A percentile compares a stretch with the other conserved stretches of the same genome.
phyloP scores from a whole-genome alignment of 2,797 vertebrate species.

The Ambastaia sidthimunki region DNA sequence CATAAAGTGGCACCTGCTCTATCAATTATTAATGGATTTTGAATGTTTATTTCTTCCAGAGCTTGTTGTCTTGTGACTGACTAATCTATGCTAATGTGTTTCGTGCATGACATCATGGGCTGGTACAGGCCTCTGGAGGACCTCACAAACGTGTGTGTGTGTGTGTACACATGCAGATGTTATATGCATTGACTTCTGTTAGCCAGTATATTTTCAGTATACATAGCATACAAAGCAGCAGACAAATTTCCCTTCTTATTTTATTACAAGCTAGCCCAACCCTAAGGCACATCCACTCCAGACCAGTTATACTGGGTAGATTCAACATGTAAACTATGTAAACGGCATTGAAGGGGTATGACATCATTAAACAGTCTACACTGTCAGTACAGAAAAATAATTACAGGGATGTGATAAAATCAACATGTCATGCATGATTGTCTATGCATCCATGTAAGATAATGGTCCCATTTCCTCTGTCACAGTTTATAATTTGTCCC shows the following conservation, averaged over 20 bases:
- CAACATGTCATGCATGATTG: background rate
- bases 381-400: background rate
- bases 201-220: background rate
- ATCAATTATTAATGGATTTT: slow-evolving; percentile 29
- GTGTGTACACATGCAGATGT: background rate
- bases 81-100: slow-evolving; percentile 37
- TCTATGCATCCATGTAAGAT: background rate
- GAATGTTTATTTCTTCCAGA: slow-evolving; percentile 27
- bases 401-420: background rate
- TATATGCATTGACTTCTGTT: background rate
- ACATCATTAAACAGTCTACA: slow-evolving; percentile 25
- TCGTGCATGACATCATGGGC: slow-evolving; percentile 10
- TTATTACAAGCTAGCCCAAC: background rate
- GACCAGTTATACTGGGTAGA: background rate
- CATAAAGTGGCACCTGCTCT: slow-evolving; percentile 13
- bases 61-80: background rate
- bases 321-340: slow-evolving; percentile 26
- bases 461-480: background rate
- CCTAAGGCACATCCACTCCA: background rate
- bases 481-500: slow-evolving; percentile 18
- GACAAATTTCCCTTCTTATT: background rate
- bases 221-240: background rate
- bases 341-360: slow-evolving; percentile 34
- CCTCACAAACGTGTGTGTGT: background rate
- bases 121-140: background rate